Base-by-base conservation (phyloP, 2,113 vertebrate species). In the Oncorhynchus tshawytscha region DNA sequence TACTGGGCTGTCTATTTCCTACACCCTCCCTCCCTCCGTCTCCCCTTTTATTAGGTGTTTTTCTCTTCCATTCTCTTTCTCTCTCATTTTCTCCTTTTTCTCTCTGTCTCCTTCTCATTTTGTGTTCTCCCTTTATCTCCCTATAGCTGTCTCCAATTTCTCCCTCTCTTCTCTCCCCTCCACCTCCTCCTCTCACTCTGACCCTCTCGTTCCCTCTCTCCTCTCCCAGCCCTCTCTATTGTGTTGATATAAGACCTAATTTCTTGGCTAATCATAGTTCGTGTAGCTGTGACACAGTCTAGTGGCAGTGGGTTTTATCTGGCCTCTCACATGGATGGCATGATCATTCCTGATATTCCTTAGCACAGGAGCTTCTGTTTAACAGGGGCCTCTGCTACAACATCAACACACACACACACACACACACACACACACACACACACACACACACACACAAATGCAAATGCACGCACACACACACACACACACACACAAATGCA, bases 191-290 rank as follows among this genome's bases (percentile, higher is more conserved):
- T 39, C 66, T 29, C 72, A 39, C 80, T 82, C 51, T 11, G 13
- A 45, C 51, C n/a, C 9, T 22, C 20, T 78, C 70, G 74, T 80
- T 76, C 75, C 45, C 67, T 78, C 75, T 60, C 51, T 80, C 62
- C 34, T 71, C 78, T 16, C 62, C 66, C 67, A 29, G n/a, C 60
- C 16, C 73, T 24, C 16, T 75, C 29, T 45, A 72, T 84, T 88
- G 86, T 87, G 86, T 81, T 85, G 80, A 81, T 84, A 80, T 80
- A 82, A 85, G 85, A 88, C 80, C 83, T 88, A 84, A 87, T 90
- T 90, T 88, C 80, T 67, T 34, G 51, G 12, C 65, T 88, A 85
- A 89, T 83, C 75, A 83, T 86, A 78, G 83, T 81, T 87, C 65
- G 74, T 80, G 74, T 83, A 75, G 76, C 73, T 74, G 74, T 75